Conservation (phyloP, 2,888 invertebrate genomes). For the Pyrrhosoma nymphula region DNA sequence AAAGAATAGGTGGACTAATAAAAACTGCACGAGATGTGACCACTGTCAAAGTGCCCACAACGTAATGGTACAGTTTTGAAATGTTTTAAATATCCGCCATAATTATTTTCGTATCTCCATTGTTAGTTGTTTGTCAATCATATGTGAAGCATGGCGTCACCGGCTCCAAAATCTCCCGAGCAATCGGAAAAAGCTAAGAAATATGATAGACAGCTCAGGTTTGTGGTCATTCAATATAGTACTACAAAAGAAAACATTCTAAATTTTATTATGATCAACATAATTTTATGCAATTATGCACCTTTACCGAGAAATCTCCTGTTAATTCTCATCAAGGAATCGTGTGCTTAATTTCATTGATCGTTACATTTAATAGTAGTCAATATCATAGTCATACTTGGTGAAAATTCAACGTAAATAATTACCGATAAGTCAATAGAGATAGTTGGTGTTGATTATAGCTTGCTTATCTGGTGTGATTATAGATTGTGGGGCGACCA, state of each 20-base stretch:
- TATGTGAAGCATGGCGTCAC: conserved; percentile 81
- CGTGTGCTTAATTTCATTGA: neutral
- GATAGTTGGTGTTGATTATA: neutral
- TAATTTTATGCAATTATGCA: neutral
- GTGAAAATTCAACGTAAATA: neutral
- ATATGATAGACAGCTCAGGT: conserved; percentile 90
- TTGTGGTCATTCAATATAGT: conserved; percentile 69
- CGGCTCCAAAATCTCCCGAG: conserved; percentile 86
- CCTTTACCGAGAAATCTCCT: too few species aligned
- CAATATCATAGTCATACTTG: neutral
- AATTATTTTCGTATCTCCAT: neutral
- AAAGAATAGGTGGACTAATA: too few species aligned
- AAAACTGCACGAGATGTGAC: too few species aligned
- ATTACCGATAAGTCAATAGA: neutral
- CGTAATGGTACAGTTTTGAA: neutral
- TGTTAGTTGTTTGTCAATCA: conserved; percentile 6
- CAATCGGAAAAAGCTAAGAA: conserved; percentile 87
- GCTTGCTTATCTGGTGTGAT: conserved; percentile 36
- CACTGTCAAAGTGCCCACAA: too few species aligned
- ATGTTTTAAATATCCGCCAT: neutral
- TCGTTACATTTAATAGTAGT: neutral
- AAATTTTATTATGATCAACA: neutral
- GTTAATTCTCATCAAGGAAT: neutral
- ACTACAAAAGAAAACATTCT: neutral
- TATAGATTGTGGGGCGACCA: conserved; percentile 98